Base-by-base conservation (phyloP, 2,888 invertebrate species). In the Drosophila longiperda region DNA sequence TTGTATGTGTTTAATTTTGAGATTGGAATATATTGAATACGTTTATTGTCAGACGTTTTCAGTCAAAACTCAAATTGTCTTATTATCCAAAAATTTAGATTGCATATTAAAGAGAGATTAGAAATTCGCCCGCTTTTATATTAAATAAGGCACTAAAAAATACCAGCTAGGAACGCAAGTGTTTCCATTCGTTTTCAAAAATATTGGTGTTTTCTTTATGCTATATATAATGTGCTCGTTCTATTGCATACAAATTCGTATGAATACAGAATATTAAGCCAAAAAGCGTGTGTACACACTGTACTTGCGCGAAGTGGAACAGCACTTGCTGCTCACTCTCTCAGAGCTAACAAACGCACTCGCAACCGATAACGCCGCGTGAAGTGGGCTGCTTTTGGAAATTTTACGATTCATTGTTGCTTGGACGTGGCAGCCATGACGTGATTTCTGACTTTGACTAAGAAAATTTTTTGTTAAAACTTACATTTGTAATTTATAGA, bases 381-480 rank as follows among this genome's bases (percentile, higher is more conserved):
- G 76, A 79, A 82, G 75, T 82, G 87, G 82, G 82, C 83, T 71
- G 80, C 62, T 65, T 54, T 71, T 91, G 82, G 82, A 87, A 90
- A 90, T 84, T 81, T 77, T 90, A 90, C 92, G 84, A 91, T 91
- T 92, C 92, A 92, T 92, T 92, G 92, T 92, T 92, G 92, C 92
- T 92, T 92, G 92, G 91, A 92, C 92, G 92, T 92, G 92, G 92
- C 92, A 92, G 92, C 92, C 92, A 92, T 92, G 92, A 92, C 92
- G 92, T 92, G 92, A 92, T 92, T 92, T 91, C 87, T 90, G 83
- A 91, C 87, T 89, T 91, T 91, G 82, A 89, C 83, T 89, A 82
- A 78, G 73, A 82, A 80, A 78, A 78, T 80, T 88, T 82, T 86
- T 88, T 86, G 80, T 83, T 89, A 67, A 86, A 80, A 83, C 45